Conservation (phyloP, 2,113 vertebrate genomes). For the Picathartes gymnocephalus region DNA sequence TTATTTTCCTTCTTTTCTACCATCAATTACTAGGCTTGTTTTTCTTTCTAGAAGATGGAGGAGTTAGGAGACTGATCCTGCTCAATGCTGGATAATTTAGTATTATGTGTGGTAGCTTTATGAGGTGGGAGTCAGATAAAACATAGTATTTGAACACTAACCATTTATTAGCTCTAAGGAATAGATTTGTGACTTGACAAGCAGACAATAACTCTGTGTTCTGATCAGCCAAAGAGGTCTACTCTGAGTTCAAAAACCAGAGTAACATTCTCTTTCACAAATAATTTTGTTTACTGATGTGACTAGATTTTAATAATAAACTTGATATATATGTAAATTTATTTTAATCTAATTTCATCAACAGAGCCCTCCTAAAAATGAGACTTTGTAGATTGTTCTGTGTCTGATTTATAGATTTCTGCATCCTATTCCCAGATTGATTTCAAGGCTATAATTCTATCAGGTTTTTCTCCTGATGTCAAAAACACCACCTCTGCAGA, state of each 20-base stretch:
- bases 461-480: conserved; percentile 62
- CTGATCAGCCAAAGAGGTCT: conserved; percentile 70
- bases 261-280: conserved; percentile 53
- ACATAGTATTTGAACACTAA: conserved; percentile 66
- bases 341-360: conserved; percentile 79
- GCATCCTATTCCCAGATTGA: conserved; percentile 67
- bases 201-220: conserved; percentile 73
- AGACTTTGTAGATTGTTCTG: conserved; percentile 63
- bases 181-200: conserved; percentile 72
- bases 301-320: conserved; percentile 78
- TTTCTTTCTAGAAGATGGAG: conserved; percentile 37
- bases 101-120: conserved; percentile 61
- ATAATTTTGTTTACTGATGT: conserved; percentile 74
- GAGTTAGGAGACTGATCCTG: conserved; percentile 65
- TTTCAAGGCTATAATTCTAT: conserved; percentile 71
- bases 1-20: conserved; percentile 66
- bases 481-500: conserved; percentile 52
- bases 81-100: conserved; percentile 67
- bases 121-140: conserved; percentile 68
- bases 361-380: conserved; percentile 65
- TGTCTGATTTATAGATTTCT: conserved; percentile 72
- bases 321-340: conserved; percentile 83
- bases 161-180: conserved; percentile 73
- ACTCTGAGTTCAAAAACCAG: conserved; percentile 49
- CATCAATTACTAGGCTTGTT: conserved; percentile 69